Evolutionary conservation across 2,888 invertebrate genomes (phyloP).

Genomic region (Cephus pygmeus): DNA sequence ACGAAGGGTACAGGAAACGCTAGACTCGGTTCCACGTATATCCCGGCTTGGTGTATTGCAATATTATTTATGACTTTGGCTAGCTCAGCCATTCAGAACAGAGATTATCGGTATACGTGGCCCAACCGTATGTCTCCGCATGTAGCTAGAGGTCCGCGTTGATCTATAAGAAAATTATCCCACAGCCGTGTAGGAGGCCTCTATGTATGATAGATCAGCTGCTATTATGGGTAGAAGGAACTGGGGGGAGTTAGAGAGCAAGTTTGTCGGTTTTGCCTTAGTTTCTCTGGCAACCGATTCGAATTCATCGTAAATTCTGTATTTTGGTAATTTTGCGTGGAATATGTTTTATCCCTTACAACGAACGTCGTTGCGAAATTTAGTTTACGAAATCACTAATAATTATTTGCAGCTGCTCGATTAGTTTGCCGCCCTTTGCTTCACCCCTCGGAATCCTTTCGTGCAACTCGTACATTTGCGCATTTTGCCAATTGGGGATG

Average conservation of each 20-base stretch:
- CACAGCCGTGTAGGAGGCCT: background rate
- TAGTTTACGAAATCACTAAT: background rate
- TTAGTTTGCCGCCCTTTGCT: background rate
- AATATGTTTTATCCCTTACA: background rate
- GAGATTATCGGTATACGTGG: slow-evolving; percentile 52
- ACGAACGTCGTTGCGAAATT: background rate
- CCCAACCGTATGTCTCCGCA: slow-evolving; percentile 64
- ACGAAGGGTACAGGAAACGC: background rate
- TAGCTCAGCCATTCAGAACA: background rate
- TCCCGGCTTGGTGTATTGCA: background rate
- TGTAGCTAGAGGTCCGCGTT: slow-evolving; percentile 26
- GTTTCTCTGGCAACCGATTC: background rate
- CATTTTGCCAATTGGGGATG: background rate
- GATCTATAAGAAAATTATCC: background rate
- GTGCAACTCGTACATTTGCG: background rate
- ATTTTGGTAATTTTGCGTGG: background rate
- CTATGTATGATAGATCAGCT: background rate
- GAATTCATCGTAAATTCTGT: background rate
- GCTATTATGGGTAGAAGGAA: background rate
- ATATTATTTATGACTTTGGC: background rate
- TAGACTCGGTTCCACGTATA: background rate
- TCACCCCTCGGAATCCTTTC: background rate
- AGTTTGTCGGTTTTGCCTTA: background rate
- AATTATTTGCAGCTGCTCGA: background rate
- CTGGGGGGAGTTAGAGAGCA: background rate